Percentiles rank a stretch among this genome's conserved stretches.
These are phyloP conservation scores for Tragelaphus imberbis DNA, from an alignment of 2,113 vertebrate species.

Conservation along the genomic window DNA sequence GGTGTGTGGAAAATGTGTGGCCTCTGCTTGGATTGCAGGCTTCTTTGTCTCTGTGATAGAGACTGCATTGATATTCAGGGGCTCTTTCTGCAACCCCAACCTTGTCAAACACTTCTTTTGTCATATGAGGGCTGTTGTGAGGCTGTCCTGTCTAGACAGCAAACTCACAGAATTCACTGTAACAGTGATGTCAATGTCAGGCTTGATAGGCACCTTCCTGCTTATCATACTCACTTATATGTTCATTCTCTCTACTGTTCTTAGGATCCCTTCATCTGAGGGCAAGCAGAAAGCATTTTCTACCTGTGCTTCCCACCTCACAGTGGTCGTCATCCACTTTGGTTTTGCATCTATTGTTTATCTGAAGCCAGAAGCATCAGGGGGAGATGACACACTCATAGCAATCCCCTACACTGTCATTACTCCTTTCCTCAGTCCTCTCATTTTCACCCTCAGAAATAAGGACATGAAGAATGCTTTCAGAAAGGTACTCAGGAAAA, in stretches of 20 bases:
- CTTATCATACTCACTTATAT: slow-evolving; percentile 32
- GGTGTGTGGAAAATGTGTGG: neutral
- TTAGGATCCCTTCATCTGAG: slow-evolving; percentile 43
- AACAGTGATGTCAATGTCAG: neutral
- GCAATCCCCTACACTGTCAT: slow-evolving; percentile 44
- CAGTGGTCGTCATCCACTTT: slow-evolving; percentile 57
- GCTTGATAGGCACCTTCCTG: slow-evolving; percentile 18
- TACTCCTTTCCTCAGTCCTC: slow-evolving; percentile 52
- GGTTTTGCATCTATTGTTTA: slow-evolving; percentile 58
- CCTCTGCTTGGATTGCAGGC: slow-evolving; percentile 7
- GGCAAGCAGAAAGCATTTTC: slow-evolving; percentile 59
- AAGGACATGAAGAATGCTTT: slow-evolving; percentile 63
- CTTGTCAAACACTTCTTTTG: slow-evolving; percentile 59
- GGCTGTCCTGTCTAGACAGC: slow-evolving; percentile 5
- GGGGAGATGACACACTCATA: slow-evolving; percentile 20
- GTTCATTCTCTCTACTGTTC: slow-evolving; percentile 39
- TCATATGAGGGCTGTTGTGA: slow-evolving; percentile 36
- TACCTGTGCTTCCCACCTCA: slow-evolving; percentile 56
- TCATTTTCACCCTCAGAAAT: slow-evolving; percentile 67
- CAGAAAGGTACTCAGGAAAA: neutral
- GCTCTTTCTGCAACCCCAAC: slow-evolving; percentile 17
- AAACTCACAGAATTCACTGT: neutral
- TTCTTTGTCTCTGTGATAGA: slow-evolving; percentile 26
- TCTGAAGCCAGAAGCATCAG: neutral
- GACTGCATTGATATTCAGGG: neutral